phyloP scores from a whole-genome alignment of 2,113 vertebrate species.

The Paramormyrops kingsleyae region DNA sequence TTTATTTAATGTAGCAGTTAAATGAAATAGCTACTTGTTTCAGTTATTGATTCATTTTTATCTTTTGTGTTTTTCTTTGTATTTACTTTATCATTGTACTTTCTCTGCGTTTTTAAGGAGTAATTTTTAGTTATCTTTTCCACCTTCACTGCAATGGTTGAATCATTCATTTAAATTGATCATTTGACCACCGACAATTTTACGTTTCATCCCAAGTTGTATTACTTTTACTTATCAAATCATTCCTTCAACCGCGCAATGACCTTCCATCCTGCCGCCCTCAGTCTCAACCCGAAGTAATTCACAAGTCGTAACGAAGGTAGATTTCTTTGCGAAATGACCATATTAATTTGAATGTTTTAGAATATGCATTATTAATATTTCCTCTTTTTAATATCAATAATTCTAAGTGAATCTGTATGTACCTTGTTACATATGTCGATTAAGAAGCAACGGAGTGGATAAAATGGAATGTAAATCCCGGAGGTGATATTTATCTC shows the following conservation, averaged over 20 bases:
- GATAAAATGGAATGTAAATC: background rate
- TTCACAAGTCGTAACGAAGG: background rate
- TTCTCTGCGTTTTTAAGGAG: background rate
- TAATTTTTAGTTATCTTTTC: background rate
- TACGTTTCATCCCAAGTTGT: background rate
- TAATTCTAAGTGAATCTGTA: background rate
- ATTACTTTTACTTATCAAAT: background rate
- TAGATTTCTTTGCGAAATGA: background rate
- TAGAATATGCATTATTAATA: background rate
- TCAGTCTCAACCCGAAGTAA: background rate
- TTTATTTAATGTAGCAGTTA: background rate
- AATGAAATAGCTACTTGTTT: background rate
- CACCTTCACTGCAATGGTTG: background rate
- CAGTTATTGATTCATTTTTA: background rate
- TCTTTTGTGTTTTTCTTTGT: background rate
- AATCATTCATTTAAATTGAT: background rate
- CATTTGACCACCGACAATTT: background rate
- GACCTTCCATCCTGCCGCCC: background rate
- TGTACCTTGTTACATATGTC: background rate
- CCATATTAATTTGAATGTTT: background rate
- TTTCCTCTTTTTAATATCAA: background rate
- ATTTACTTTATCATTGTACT: no score
- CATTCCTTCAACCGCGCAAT: background rate
- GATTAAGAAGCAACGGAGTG: background rate
- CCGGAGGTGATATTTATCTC: no score